Conservation (phyloP, 2,888 invertebrate species). For the Thecocarcelia acutangulata region DNA sequence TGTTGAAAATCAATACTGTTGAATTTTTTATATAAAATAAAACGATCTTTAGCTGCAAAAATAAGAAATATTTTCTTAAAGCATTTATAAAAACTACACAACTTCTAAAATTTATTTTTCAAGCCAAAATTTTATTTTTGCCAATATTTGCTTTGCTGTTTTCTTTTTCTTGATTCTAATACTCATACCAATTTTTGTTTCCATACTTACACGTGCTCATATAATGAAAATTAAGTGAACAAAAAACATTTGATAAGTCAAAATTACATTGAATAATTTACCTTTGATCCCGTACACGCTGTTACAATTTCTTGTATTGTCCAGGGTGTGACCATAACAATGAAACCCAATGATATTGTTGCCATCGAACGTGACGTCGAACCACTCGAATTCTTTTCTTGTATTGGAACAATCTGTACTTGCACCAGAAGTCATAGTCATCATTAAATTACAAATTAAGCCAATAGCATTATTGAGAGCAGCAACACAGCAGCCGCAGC, state of each 20-base stretch:
- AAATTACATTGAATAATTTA: slow-evolving; percentile 74
- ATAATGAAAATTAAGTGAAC: not conserved
- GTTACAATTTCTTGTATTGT: slow-evolving; percentile 95
- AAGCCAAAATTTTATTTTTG: too few relatives aligned
- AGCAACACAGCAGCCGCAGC: not conserved
- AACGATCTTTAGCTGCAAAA: too few relatives aligned
- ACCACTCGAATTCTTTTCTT: slow-evolving; percentile 85
- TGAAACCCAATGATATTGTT: slow-evolving; percentile 94
- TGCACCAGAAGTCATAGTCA: not conserved
- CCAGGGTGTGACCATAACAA: slow-evolving; percentile 95
- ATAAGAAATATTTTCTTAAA: too few relatives aligned
- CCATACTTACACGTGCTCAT: too few relatives aligned
- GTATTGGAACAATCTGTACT: slow-evolving; percentile 80
- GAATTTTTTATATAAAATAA: too few relatives aligned
- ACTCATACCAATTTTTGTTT: too few relatives aligned
- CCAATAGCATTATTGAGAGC: not conserved
- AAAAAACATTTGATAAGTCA: not conserved
- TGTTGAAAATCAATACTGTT: too few relatives aligned
- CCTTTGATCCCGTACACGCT: slow-evolving; percentile 93
- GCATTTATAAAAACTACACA: too few relatives aligned
- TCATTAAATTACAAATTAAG: not conserved
- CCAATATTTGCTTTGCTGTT: too few relatives aligned
- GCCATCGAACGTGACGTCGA: slow-evolving; percentile 94
- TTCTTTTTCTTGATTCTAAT: too few relatives aligned
- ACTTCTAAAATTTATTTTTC: too few relatives aligned